Base-by-base conservation (phyloP, 2,888 invertebrate genomes). In the Pimpla rufipes region DNA sequence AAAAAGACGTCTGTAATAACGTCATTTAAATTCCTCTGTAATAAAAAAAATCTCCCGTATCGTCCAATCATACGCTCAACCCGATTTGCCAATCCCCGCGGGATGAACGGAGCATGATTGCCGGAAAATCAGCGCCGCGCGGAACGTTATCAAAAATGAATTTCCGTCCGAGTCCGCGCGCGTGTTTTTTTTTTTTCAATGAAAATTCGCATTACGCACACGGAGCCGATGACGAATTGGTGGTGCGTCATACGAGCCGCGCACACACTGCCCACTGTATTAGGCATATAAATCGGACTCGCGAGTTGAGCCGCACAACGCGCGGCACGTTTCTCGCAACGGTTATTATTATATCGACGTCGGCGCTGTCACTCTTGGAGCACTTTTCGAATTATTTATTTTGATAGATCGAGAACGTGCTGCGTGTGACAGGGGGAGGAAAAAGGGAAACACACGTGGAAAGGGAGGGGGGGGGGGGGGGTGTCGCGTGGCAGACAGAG, bases 361-460 rank as follows among this genome's bases (percentile, higher is more conserved):
- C 37, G 59, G 23, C 42, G 23, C 16, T 50, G 45, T 45, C 73
- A 35, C 35, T 66, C 68, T 52, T 52, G 29, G 23, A 35, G 57
- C 7, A 79, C 23, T 57, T 70, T 79, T 45, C 16, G n/a, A 74
- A 74, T 70, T 70, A 74, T 82, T 82, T 67, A 74, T 74, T 74
- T 74, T 70, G 55, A 74, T 55, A 35, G 78, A 70, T 82, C 62
- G 73, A 74, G 71, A 74, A 73, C 74, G 79, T 73, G 77, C 59
- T 18, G 52, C 18, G 42, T 71, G 42, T 29, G 42, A 67, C 52
- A 23, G n/a, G 45, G 37, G 29, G 42, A 11, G 50, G 35, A 7
- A 35, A 74, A 13, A 37, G 67, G 71, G n/a, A 67, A 57, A 29
- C 29, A 74, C 35, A 62, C 35, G 21, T 8, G 4, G 37, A 5